Evolutionary conservation across 2,888 invertebrate genomes (phyloP), one percentile per base, ranked within the genome.

Genomic region (Pinctada fucata): DNA sequence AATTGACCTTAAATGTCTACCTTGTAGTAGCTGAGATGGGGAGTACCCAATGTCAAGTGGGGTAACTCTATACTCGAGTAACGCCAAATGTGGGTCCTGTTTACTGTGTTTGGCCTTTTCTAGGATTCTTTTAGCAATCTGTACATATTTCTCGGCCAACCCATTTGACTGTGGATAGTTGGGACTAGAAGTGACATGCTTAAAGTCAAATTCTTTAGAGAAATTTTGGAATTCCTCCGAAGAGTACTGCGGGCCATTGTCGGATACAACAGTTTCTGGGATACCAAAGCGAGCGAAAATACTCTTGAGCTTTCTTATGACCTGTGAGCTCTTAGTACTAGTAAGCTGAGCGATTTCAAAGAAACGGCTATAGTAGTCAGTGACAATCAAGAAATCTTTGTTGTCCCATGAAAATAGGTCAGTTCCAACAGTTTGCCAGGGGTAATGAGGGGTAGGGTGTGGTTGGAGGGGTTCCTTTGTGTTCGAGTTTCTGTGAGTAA

Each of bases 381-480:
- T 48, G 48, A 68, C 68, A 8, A 81, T 52, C 50, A 83, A 6
- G 45, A 80, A 79, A 69, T 83, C 67, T 8, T 74, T 48, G 16
- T 68, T 63, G 50, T 85, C 66, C 74, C 73, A 80, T 49, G 63
- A 50, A 69, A 84, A 83, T 45, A 84, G 66, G 72, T 86, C 83
- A 6, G 82, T 80, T 8, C 72, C 82, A 16, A 84, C 80, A n/a
- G 51, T 75, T 72, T 82, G 80, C 81, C 79, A 82, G 16, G 82
- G 82, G n/a, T 76, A 31, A 0, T 72, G 49, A 4, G 84, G 83
- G 4, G 83, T 52, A 0, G 76, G 78, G n/a, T 77, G 77, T 0
- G 79, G 73, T 10, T 73, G 72, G 3, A 85, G n/a, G 4, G 83
- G 82, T 75, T 85, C 81, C 69, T 83, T 84, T 8, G 72, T 47